These are phyloP conservation scores for Dasyurus viverrinus DNA, from an alignment of 2,113 vertebrate genomes.

Conservation along the genomic window DNA sequence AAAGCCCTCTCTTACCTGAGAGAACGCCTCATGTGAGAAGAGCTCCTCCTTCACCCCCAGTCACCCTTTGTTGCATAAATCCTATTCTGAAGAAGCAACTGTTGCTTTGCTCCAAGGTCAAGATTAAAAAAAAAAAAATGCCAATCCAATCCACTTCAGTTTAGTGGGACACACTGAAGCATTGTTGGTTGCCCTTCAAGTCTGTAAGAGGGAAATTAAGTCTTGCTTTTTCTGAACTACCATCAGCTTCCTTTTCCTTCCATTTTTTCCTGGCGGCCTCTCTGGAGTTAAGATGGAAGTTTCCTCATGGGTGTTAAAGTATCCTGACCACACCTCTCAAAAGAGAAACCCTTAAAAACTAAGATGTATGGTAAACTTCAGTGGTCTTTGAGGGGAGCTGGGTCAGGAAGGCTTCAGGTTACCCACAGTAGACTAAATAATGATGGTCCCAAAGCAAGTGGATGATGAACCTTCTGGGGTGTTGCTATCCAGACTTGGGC, in stretches of 20 bases:
- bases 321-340: neutral
- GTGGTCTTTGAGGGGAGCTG: neutral
- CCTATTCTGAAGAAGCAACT: neutral
- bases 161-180: neutral
- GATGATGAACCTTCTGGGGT: neutral
- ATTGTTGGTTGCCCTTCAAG: neutral
- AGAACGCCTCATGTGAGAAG: neutral
- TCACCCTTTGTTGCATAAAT: neutral
- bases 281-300: neutral
- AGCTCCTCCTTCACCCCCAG: accelerated
- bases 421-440: neutral
- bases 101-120: neutral
- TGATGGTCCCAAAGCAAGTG: neutral
- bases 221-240: neutral
- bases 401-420: neutral
- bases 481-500: neutral
- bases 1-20: neutral
- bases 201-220: neutral
- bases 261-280: neutral
- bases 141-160: neutral
- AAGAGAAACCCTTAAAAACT: neutral
- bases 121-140: neutral
- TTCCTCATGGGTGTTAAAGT: neutral
- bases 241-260: neutral
- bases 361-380: neutral